Percentiles rank a stretch among this genome's conserved stretches.
These are phyloP conservation scores for Pycnomerus fuliginosus DNA, from an alignment of 2,888 invertebrate species.

Conservation along the genomic window DNA sequence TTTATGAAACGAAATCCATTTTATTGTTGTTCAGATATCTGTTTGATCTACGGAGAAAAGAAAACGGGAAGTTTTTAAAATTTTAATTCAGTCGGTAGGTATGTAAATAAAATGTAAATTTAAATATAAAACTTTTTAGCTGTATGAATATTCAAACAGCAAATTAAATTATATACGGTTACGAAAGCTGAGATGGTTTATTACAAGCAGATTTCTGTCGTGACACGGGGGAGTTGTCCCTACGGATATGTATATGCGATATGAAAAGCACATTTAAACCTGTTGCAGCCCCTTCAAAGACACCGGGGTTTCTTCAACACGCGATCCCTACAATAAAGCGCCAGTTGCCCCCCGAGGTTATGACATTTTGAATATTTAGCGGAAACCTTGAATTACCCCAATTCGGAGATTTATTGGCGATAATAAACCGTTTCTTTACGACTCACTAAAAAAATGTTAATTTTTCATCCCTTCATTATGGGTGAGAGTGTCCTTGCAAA, in stretches of 20 bases:
- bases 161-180: conserved; percentile 25
- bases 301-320: conserved; percentile 32
- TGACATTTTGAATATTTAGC: conserved; percentile 40
- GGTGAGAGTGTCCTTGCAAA: no score
- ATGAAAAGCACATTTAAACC: conserved; percentile 51
- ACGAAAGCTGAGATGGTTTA: no score
- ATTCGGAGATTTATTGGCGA: conserved; percentile 27
- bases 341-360: conserved; percentile 39
- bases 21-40: no score
- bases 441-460: no score
- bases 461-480: no score
- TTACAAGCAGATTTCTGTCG: no score
- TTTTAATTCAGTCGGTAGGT: no score
- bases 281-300: conserved; percentile 43
- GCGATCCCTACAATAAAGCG: conserved; percentile 41
- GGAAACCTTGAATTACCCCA: conserved; percentile 33
- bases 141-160: conserved; percentile 24
- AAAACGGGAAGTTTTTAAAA: no score
- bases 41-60: no score
- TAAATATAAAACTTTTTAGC: conserved; percentile 25
- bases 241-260: conserved; percentile 40
- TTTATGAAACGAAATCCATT: no score
- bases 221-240: conserved; percentile 19
- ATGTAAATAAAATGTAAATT: no score
- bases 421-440: conserved; percentile 24